Percentiles rank a stretch among this genome's conserved stretches.
These are phyloP conservation scores for Tyria jacobaeae DNA, from an alignment of 2,888 invertebrate genomes.

Conservation along the genomic window DNA sequence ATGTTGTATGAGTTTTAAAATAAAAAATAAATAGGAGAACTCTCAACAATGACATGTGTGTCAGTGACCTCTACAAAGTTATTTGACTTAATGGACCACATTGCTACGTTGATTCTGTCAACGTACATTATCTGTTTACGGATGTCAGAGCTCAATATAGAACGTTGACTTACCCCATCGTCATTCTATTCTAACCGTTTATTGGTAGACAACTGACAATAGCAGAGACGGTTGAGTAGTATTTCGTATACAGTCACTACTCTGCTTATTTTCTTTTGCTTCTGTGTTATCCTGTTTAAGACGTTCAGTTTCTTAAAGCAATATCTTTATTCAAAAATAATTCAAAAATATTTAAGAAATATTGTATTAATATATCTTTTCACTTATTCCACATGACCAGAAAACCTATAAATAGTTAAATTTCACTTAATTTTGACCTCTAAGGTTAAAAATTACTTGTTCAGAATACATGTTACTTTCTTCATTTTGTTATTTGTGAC, in stretches of 20 bases:
- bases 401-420: no score
- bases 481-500: no score
- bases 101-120: conserved; percentile 6
- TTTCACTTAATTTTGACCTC: no score
- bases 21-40: no score
- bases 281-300: background rate
- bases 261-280: background rate
- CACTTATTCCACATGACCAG: no score
- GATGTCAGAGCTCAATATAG: conserved; percentile 3
- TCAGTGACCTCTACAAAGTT: background rate
- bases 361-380: no score
- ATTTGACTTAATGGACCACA: background rate
- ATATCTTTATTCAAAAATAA: no score
- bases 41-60: background rate
- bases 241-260: background rate
- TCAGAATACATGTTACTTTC: no score
- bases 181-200: conserved; percentile 6
- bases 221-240: background rate
- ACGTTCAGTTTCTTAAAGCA: background rate
- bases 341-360: no score
- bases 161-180: conserved; percentile 2
- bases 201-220: conserved; percentile 4
- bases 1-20: no score
- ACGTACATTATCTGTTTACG: conserved; percentile 7
- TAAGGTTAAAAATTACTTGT: no score